Evolutionary conservation across 2,113 vertebrate species (phyloP), one percentile per base, ranked within the genome.

Genomic region (Montifringilla adamsi): DNA sequence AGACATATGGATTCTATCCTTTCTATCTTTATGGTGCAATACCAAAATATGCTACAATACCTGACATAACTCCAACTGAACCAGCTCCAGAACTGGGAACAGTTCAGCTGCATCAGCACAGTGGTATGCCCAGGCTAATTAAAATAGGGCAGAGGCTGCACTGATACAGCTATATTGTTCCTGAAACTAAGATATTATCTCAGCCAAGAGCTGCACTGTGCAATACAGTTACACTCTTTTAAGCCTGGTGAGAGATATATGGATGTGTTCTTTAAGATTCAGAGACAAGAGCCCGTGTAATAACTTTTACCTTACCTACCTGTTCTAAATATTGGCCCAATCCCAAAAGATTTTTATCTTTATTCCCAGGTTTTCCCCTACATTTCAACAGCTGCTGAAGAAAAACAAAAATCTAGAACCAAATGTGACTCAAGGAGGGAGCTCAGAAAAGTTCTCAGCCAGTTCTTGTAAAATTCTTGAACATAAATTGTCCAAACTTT

Each of bases 91-190:
- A 93, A 62, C 72, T 88, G 55, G 79, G 52, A 96, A 90, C 30
- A 74, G 80, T 74, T 95, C 46, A 89, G 68, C 92, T 96, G 83
- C 94, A 88, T 97, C 90, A 95, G 95, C 94, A 89, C 76, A 89
- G 59, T 90, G 94, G 86, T 94, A 95, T 94, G 95, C 92, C 76
- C 80, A 58, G 43, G 15, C 86, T 93, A 94, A 95, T 97, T 95
- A 95, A 95, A 97, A 93, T 84, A 86, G 94, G 94, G 91, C 89
- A 97, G 96, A 95, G 94, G 75, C 94, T 93, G 83, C 72, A 66
- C 50, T 80, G 63, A 55, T 92, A 68, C 24, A 94, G 59, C 59
- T 92, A 74, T 69, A 92, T 55, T 92, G 72, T 90, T 96, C 85
- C 86, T 94, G 85, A 96, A 95, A 96, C 90, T 22, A 35, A 96